Evolutionary conservation across 2,888 invertebrate species (phyloP).

Genomic region (Gnatocerus cornutus): DNA sequence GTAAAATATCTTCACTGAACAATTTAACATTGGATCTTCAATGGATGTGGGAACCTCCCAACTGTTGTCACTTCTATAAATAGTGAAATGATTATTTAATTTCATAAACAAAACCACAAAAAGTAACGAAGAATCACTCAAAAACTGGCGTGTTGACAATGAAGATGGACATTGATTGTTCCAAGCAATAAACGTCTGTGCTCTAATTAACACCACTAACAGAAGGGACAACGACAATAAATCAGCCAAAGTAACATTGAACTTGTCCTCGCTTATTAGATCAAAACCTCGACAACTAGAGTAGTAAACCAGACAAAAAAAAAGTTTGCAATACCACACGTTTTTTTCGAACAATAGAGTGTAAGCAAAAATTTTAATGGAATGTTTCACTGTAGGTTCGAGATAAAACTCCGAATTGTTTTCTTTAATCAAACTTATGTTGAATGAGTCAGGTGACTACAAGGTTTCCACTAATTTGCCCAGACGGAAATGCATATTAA

Average conservation of each 20-base stretch:
- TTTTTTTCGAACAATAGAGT: conserved; percentile 9
- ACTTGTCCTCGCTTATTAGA: no score
- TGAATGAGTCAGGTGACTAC: neutral
- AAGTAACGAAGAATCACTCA: neutral
- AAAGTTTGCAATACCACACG: conserved; percentile 1
- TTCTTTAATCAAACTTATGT: neutral
- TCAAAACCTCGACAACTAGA: no score
- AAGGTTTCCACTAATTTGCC: neutral
- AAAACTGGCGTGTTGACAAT: neutral
- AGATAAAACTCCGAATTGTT: conserved; percentile 23
- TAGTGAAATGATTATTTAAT: conserved; percentile 23
- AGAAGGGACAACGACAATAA: conserved; percentile 1
- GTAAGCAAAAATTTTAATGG: conserved; percentile 29
- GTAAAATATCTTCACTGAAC: conserved; percentile 15
- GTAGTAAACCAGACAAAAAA: neutral
- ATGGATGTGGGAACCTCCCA: conserved; percentile 2
- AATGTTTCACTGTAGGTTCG: conserved; percentile 9
- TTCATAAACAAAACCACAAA: conserved; percentile 9
- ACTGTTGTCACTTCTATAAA: conserved; percentile 27
- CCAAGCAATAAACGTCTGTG: conserved; percentile 3
- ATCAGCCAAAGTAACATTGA: no score
- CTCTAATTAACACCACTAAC: conserved; percentile 7
- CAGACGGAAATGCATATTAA: conserved; percentile 17
- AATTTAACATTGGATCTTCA: conserved; percentile 11
- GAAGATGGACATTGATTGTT: conserved; percentile 17